These are phyloP conservation scores for Trichogramma pretiosum DNA, from an alignment of 1,140 invertebrate species.

Conservation along the genomic window DNA sequence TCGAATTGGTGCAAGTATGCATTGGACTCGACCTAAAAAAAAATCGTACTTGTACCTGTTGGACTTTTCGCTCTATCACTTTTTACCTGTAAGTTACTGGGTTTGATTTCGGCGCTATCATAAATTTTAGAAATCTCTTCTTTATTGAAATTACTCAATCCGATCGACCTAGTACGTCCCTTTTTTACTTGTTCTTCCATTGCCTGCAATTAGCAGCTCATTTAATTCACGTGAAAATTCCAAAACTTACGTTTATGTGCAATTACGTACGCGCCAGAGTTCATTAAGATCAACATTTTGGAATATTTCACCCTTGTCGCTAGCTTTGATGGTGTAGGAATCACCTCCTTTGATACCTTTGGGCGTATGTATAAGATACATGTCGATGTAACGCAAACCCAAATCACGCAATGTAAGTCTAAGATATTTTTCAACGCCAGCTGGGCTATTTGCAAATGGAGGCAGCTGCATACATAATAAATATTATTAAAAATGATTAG, in stretches of 20 bases:
- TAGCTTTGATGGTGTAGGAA: constrained; percentile 42
- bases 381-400: constrained; percentile 70
- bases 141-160: constrained; percentile 72
- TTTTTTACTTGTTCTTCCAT: constrained; percentile 65
- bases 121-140: constrained; percentile 57
- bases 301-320: constrained; percentile 55
- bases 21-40: constrained; percentile 68
- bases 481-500: too few species aligned
- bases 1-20: constrained; percentile 72
- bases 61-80: too few species aligned
- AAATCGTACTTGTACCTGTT: too few species aligned
- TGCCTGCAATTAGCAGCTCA: constrained; percentile 42
- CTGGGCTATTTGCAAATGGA: constrained; percentile 55
- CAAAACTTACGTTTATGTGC: too few species aligned
- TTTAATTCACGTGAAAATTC: too few species aligned
- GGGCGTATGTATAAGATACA: constrained; percentile 63
- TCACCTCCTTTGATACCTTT: constrained; percentile 53
- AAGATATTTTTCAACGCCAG: constrained; percentile 62
- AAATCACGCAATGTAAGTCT: constrained; percentile 62
- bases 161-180: constrained; percentile 59
- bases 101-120: constrained; percentile 55
- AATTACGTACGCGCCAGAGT: constrained; percentile 62
- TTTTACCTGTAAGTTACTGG: constrained; percentile 63
- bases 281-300: constrained; percentile 56
- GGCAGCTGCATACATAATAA: constrained; percentile 46